Evolutionary conservation across 2,113 vertebrate species (phyloP), one percentile per base, ranked within the genome.

Genomic region (Gnathonemus echidnorhynchus): DNA sequence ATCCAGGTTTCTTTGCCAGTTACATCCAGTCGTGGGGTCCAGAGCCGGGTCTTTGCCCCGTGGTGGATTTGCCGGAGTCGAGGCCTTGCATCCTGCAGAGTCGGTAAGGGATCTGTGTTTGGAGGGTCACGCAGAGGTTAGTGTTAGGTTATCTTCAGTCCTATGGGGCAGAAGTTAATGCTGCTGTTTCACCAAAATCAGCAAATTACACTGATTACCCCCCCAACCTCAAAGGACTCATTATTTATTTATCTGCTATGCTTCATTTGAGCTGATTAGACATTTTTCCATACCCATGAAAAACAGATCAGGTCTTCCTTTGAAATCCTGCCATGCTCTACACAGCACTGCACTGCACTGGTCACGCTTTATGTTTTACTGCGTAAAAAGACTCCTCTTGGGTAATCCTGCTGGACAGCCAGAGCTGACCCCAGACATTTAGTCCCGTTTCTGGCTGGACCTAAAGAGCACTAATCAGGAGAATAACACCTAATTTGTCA

Each of bases 191-290:
- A n/a, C 46, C 13, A 4, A 87, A 87, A 52, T 87, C 49, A 52
- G 46, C 85, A 49, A 87, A 31, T 49, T 86, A 24, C 9, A 52
- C 85, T 50, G n/a, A 49, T 86, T 48, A 48, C 77, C 6, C 39
- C 74, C 35, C 4, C 13, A 31, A 39, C 74, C 74, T 42, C 74
- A 80, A 5, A 80, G 74, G 83, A 85, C 21, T 45, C 50, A 53
- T 87, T 52, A 35, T 49, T 53, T 35, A 31, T 53, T 52, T 56
- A 53, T 35, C 11, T 53, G 49, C 86, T 35, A 15, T 87, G 86
- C n/a, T 87, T 49, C 86, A 52, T 52, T 53, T 87, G 39, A 87
- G 86, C 46, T 87, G 31, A 87, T 87, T 87, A 15, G 27, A 13
- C 27, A 53, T 85, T 85, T n/a, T 85, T 85, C 45, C 9, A 53